Conservation (phyloP, 2,888 invertebrate species). For the Drosophila nr. fundita region DNA sequence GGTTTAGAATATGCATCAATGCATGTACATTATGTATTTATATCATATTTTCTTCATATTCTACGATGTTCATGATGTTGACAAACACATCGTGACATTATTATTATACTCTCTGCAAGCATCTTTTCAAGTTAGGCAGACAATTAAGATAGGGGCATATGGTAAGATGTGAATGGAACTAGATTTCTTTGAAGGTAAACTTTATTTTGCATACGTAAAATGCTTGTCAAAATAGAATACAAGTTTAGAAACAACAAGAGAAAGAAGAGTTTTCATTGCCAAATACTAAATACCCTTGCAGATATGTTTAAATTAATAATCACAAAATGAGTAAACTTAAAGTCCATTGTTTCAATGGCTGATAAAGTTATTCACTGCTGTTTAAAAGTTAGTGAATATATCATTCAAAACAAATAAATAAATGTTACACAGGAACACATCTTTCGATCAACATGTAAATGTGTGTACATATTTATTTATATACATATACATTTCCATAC, state of each 20-base stretch:
- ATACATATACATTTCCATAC: constrained; percentile 1
- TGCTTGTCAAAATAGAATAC: not conserved
- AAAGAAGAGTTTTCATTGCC: not conserved
- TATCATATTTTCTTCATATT: not conserved
- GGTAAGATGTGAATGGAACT: not conserved
- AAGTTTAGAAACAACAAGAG: not conserved
- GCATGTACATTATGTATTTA: no score
- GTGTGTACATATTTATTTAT: not conserved
- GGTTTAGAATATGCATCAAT: not conserved
- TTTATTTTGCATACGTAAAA: not conserved
- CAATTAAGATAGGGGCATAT: constrained; percentile 11
- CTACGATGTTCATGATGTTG: not conserved
- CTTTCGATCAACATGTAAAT: not conserved
- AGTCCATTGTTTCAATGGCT: no score
- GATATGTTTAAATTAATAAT: not conserved
- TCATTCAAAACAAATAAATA: not conserved
- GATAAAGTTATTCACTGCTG: no score
- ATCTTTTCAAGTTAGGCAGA: not conserved
- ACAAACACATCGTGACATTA: not conserved
- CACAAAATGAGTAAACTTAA: not conserved
- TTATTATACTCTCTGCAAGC: not conserved
- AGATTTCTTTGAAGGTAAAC: not conserved
- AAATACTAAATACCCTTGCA: not conserved
- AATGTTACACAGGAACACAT: not conserved
- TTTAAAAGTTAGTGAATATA: not conserved